Evolutionary conservation across 2,888 invertebrate species (phyloP).

Genomic region (Rhagophthalmus giganteus): DNA sequence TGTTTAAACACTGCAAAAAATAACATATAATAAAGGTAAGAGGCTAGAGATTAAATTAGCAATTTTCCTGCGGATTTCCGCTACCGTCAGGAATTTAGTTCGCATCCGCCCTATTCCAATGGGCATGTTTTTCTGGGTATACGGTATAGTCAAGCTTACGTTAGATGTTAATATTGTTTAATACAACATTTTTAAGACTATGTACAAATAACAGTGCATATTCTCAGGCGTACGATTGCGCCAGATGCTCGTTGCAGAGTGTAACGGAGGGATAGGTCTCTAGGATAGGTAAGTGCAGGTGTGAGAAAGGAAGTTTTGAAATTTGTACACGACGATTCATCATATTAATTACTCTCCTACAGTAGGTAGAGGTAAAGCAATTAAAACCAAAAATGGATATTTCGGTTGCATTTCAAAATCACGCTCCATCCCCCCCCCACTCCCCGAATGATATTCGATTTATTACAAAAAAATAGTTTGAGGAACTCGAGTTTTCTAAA

Average conservation of each 20-base stretch:
- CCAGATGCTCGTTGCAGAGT: slow-evolving; percentile 24
- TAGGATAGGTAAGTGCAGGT: slow-evolving; percentile 37
- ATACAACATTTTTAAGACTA: too few relatives aligned
- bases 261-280: slow-evolving; percentile 31
- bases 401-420: too few relatives aligned
- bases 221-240: slow-evolving; percentile 28
- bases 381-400: too few relatives aligned
- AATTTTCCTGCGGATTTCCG: neutral
- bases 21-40: too few relatives aligned
- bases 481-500: too few relatives aligned
- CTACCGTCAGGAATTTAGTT: neutral
- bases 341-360: slow-evolving; percentile 7
- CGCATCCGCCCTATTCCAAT: neutral
- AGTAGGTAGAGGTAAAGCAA: too few relatives aligned
- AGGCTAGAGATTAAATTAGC: neutral
- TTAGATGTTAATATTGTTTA: too few relatives aligned
- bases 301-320: slow-evolving; percentile 39
- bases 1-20: too few relatives aligned
- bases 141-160: neutral
- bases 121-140: too few relatives aligned
- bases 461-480: too few relatives aligned
- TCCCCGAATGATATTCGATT: too few relatives aligned
- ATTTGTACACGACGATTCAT: slow-evolving; percentile 26
- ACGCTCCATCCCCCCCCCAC: too few relatives aligned
- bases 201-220: slow-evolving; percentile 19